A percentile compares a stretch with the other conserved stretches of the same genome.
Conservation (phyloP, 1,140 invertebrate species). For the Scaptomyza hsui region DNA sequence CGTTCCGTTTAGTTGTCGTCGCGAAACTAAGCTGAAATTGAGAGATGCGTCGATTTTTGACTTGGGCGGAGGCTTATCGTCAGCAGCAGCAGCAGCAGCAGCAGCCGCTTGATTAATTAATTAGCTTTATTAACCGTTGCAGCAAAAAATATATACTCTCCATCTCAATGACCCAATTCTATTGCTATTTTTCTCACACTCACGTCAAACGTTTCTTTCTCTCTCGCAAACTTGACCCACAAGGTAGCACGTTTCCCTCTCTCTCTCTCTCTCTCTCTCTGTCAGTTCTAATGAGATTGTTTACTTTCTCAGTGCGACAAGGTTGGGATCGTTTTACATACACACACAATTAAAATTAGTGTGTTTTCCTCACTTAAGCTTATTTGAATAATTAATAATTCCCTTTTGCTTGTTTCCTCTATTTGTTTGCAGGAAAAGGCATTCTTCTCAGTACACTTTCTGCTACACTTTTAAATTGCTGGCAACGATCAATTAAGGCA, state of each 20-base stretch:
- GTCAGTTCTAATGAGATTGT: conserved; percentile 39
- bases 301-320: conserved; percentile 52
- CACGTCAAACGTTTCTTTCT: conserved; percentile 10
- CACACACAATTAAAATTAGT: conserved; percentile 65
- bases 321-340: conserved; percentile 41
- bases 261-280: conserved; percentile 1
- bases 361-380: conserved; percentile 57
- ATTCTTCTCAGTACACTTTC: conserved; percentile 56
- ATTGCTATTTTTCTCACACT: conserved; percentile 39
- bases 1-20: conserved; percentile 52
- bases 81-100: conserved; percentile 10
- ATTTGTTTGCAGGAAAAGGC: conserved; percentile 59
- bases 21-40: conserved; percentile 67
- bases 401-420: conserved; percentile 30
- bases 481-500: conserved; percentile 26
- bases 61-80: conserved; percentile 65
- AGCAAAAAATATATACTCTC: conserved; percentile 56
- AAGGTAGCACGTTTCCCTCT: conserved; percentile 52
- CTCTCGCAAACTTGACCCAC: conserved; percentile 62
- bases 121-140: conserved; percentile 75
- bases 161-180: conserved; percentile 69
- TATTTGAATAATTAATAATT: conserved; percentile 51
- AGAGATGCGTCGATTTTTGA: conserved; percentile 76
- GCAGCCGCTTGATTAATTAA: conserved; percentile 70
- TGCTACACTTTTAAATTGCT: conserved; percentile 54